These are phyloP conservation scores for Pectinophora gossypiella DNA, from an alignment of 1,140 invertebrate genomes.

Conservation along the genomic window DNA sequence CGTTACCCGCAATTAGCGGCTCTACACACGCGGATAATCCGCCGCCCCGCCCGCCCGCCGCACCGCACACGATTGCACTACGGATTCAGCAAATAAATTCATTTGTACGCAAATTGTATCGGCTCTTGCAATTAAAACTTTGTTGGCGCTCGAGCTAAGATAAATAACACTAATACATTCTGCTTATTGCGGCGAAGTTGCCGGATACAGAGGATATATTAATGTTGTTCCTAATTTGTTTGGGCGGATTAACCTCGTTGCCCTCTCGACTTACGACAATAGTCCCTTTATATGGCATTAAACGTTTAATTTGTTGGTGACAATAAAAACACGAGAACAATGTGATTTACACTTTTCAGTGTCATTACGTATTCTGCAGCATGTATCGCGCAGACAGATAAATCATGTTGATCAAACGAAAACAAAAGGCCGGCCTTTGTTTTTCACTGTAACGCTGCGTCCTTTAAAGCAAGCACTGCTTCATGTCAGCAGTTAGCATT, in stretches of 20 bases:
- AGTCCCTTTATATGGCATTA: constrained; percentile 41
- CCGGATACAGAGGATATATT: constrained; percentile 68
- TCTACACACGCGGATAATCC: constrained; percentile 63
- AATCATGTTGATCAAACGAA: no score
- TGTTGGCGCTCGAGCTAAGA: constrained; percentile 69
- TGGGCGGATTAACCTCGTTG: constrained; percentile 59
- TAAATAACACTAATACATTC: constrained; percentile 75
- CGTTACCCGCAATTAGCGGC: constrained; percentile 67
- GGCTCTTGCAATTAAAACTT: constrained; percentile 75
- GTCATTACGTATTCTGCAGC: no score
- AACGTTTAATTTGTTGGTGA: constrained; percentile 26
- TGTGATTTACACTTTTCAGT: no score
- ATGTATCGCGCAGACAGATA: no score
- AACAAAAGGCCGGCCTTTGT: background rate
- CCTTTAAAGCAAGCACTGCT: background rate
- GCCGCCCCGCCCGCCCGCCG: constrained; percentile 20
- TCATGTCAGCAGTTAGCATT: background rate
- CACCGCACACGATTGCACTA: constrained; percentile 59
- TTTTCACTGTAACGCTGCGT: background rate
- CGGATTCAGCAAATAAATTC: constrained; percentile 73
- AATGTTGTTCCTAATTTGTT: constrained; percentile 73
- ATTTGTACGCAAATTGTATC: constrained; percentile 75
- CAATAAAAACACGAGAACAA: constrained; percentile 7
- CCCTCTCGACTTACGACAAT: constrained; percentile 45
- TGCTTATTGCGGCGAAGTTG: constrained; percentile 70